Evolutionary conservation across 2,888 invertebrate species (phyloP), one percentile per base, ranked within the genome.

Genomic region (Cristatella mucedo): DNA sequence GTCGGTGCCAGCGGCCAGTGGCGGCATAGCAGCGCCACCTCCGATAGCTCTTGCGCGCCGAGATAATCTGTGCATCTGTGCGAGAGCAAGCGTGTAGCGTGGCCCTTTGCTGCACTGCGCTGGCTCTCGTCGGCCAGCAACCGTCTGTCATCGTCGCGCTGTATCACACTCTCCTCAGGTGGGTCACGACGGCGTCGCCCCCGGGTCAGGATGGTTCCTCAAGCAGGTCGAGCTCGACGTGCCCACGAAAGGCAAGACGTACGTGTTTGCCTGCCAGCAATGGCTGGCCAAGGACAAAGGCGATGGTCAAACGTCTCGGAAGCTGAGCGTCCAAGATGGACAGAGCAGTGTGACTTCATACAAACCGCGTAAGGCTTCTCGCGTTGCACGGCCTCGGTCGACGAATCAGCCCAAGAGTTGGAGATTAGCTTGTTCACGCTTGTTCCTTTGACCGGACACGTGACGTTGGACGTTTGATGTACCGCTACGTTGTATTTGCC

Each of bases 221-320:
- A 59, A 62, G 44, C 55, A 60, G 29, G 47, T 66, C 13, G 58
- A 59, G 38, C 50, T 66, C 2, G 59, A 62, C 44, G 48, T 62
- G 46, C 65, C 66, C 5, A 61, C 58, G 5, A 62, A 59, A 46
- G 65, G 64, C 4, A 57, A 55, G 45, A 56, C 59, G 41, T 66
- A 61, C 48, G 53, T 53, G 38, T 64, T 66, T 48, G 46, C 44
- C 3, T 63, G 65, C 46, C 54, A 56, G 36, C 50, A 54, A 43
- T 66, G 66, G 66, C 45, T 66, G 40, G 60, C 63, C 4, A 45
- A 54, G 20, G 58, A 61, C 46, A 60, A 59, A 42, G 54, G 53
- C 4, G 65, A 65, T 45, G 61, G 63, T 7, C 57, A 57, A 38
- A 64, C 61, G 2, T 51, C 48, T 19, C 46, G 63, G 5, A 47